Conservation (phyloP, 2,888 invertebrate species). For the Nipponacmea schrenckii region DNA sequence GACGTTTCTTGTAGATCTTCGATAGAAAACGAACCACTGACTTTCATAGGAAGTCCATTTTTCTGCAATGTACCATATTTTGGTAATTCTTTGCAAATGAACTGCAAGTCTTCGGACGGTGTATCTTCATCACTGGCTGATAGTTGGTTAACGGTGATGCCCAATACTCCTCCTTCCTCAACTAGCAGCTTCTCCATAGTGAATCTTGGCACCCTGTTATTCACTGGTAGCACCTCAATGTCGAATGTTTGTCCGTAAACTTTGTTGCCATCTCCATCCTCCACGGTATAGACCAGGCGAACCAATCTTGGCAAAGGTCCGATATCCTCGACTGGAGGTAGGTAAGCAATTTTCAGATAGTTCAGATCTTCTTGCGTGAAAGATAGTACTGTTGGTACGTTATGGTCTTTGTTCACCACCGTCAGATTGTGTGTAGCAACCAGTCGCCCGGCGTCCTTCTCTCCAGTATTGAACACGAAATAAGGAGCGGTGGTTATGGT, state of each 20-base stretch:
- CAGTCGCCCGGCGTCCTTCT: slow-evolving; percentile 63
- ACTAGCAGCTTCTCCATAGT: slow-evolving; percentile 57
- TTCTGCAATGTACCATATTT: slow-evolving; percentile 62
- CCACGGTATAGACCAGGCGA: slow-evolving; percentile 61
- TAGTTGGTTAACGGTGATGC: slow-evolving; percentile 60
- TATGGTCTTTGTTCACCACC: slow-evolving; percentile 46
- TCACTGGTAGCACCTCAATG: slow-evolving; percentile 64
- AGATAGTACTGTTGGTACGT: slow-evolving; percentile 46
- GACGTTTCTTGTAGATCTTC: slow-evolving; percentile 54
- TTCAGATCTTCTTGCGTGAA: slow-evolving; percentile 66
- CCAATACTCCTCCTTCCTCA: slow-evolving; percentile 63
- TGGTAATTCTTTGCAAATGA: slow-evolving; percentile 60
- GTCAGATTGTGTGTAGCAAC: slow-evolving; percentile 58
- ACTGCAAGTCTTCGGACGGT: slow-evolving; percentile 51
- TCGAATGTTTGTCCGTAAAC: slow-evolving; percentile 60
- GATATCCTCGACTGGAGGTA: slow-evolving; percentile 64
- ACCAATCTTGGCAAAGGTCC: slow-evolving; percentile 60
- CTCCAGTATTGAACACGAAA: slow-evolving; percentile 60
- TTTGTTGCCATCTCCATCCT: slow-evolving; percentile 60
- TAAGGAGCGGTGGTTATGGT: slow-evolving; percentile 64
- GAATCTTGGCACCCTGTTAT: slow-evolving; percentile 60
- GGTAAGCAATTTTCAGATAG: slow-evolving; percentile 64
- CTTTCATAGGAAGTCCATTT: slow-evolving; percentile 53
- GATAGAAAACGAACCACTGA: slow-evolving; percentile 58
- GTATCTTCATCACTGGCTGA: slow-evolving; percentile 66